Conservation (phyloP, 1,140 invertebrate species). For the Drosophila sulfurigaster region DNA sequence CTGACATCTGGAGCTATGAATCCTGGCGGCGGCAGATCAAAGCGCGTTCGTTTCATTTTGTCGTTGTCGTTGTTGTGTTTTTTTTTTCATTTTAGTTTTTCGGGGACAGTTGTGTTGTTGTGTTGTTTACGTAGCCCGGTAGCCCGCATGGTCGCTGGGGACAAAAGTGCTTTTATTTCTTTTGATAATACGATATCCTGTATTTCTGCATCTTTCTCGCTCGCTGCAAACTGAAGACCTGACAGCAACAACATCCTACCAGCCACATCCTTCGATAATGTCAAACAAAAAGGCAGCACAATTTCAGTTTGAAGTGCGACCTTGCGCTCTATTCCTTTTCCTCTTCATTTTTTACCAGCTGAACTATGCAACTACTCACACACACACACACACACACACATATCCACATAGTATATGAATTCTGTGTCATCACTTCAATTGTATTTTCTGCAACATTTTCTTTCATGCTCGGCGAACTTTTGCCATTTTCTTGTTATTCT, state of each 20-base stretch:
- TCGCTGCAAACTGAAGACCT: slow-evolving; percentile 22
- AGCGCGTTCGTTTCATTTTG: slow-evolving; percentile 21
- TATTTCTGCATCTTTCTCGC: slow-evolving; percentile 36
- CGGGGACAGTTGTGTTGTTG: slow-evolving; percentile 15
- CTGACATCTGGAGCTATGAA: background rate
- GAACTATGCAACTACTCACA: slow-evolving; percentile 25
- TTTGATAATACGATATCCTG: slow-evolving; percentile 45
- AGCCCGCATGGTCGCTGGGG: slow-evolving; percentile 33
- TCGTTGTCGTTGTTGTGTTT: no score
- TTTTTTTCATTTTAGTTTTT: slow-evolving; percentile 1
- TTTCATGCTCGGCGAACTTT: slow-evolving; percentile 44
- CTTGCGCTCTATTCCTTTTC: slow-evolving; percentile 35
- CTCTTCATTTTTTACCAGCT: slow-evolving; percentile 9
- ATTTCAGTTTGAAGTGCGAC: slow-evolving; percentile 72
- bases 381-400: slow-evolving; percentile 7
- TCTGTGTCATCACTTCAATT: slow-evolving; percentile 51
- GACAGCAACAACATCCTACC: slow-evolving; percentile 21
- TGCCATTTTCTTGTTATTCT: slow-evolving; percentile 28
- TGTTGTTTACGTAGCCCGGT: slow-evolving; percentile 44
- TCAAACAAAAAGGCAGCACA: slow-evolving; percentile 72
- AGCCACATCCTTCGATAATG: slow-evolving; percentile 68
- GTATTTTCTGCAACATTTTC: slow-evolving; percentile 72
- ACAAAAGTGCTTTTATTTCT: slow-evolving; percentile 52
- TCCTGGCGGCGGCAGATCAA: slow-evolving; percentile 46
- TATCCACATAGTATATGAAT: slow-evolving; percentile 17